A percentile compares a stretch with the other conserved stretches of the same genome.
Conservation (phyloP, 2,113 vertebrate genomes). For the Planiliza haematocheilus region DNA sequence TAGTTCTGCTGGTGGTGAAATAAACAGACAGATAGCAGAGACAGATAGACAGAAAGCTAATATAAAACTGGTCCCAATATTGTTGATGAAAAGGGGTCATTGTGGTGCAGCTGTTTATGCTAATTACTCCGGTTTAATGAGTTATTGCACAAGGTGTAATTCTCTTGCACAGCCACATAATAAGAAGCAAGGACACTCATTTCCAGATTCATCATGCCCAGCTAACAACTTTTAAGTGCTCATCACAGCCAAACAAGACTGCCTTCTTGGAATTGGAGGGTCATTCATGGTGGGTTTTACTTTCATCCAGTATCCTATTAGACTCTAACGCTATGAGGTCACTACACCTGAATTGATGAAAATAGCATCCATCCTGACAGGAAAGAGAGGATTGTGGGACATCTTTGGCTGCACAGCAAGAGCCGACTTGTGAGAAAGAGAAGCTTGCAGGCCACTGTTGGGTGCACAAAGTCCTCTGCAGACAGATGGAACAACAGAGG, state of each 20-base stretch:
- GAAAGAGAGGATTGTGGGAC: conserved; percentile 60
- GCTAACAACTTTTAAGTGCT: conserved; percentile 56
- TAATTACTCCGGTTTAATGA: conserved; percentile 81
- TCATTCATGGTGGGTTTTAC: conserved; percentile 46
- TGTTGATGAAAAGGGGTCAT: conserved; percentile 82
- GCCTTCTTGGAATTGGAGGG: conserved; percentile 53
- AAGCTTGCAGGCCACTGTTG: conserved; percentile 58
- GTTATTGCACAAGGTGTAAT: conserved; percentile 79
- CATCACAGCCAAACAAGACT: conserved; percentile 51
- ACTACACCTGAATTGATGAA: conserved; percentile 38
- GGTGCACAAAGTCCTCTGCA: conserved; percentile 68
- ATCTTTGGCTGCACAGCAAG: conserved; percentile 71
- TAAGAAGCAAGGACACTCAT: conserved; percentile 69
- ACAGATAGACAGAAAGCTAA: conserved; percentile 47
- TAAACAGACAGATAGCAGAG: conserved; percentile 32
- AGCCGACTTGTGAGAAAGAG: conserved; percentile 61
- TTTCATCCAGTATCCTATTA: conserved; percentile 34
- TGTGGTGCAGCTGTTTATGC: conserved; percentile 79
- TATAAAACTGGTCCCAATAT: conserved; percentile 73
- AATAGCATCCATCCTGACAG: conserved; percentile 32
- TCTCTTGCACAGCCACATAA: conserved; percentile 73
- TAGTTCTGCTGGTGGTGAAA: conserved; percentile 27
- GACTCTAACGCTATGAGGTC: conserved; percentile 49
- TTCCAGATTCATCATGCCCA: conserved; percentile 75
- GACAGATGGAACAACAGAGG: conserved; percentile 80